phyloP scores from a whole-genome alignment of 2,113 vertebrate species.

The Sclerurus mexicanus region DNA sequence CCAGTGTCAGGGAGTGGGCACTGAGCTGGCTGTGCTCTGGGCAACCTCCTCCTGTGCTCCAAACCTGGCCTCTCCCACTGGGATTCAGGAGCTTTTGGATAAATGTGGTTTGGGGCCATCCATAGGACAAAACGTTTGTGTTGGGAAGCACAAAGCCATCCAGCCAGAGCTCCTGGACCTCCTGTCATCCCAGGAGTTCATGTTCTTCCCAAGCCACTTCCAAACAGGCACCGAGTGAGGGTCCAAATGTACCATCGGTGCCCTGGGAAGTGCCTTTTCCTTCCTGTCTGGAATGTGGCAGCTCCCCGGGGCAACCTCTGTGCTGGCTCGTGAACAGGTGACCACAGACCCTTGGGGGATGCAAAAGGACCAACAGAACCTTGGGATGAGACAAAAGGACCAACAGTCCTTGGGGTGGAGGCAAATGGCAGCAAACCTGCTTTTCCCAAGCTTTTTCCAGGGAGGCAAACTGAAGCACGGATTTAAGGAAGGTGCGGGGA shows the following conservation, averaged over 20 bases:
- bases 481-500: background rate
- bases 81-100: background rate
- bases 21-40: background rate
- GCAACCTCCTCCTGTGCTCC: background rate
- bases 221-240: accelerated
- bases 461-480: background rate
- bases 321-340: accelerated
- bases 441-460: background rate
- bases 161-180: background rate
- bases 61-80: accelerated
- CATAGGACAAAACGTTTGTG: accelerated
- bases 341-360: background rate
- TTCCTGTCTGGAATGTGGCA: background rate
- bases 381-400: background rate
- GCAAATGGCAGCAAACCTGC: background rate
- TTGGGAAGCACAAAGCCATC: accelerated
- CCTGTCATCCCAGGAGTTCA: too few relatives aligned
- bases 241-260: accelerated
- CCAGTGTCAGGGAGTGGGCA: background rate
- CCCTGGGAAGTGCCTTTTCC: background rate
- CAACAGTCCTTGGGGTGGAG: background rate
- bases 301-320: accelerated
- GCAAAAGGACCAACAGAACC: background rate
- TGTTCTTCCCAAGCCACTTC: background rate
- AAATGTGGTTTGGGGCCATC: accelerated